Base-by-base conservation (phyloP, 35 echinoderm and acorn worm species). In the Chiridota heheva region DNA sequence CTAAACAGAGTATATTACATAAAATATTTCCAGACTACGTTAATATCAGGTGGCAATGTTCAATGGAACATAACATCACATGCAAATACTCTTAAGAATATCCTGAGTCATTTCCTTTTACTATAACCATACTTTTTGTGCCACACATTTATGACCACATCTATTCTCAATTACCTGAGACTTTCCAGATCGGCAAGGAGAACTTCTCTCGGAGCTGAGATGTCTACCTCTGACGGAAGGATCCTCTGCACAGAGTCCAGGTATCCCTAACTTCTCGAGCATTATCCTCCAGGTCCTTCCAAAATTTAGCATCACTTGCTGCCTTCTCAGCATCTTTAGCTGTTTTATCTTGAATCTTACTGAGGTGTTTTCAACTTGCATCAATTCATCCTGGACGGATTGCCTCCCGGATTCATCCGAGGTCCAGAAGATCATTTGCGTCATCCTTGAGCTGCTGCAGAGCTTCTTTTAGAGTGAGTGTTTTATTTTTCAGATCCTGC, bases 201-300 rank as follows among this genome's bases (percentile, higher is more conserved):
- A 35, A 69, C 70, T 32, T 70, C 72, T 24, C 46, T 59, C 15
- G 57, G 77, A 45, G 81, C 61, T 49, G 63, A 44, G n/a, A 65
- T 48, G 30, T 80, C 83, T 17, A 90, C 48, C 6, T 67, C 77
- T 22, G 56, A 44, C 17, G 88, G 88, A 41, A 90, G 15, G 25
- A 33, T 32, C 51, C 69, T 40, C 58, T 90, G n/a, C n/a, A n/a
- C n/a, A n/a, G n/a, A 39, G 60, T 26, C 36, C 88, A 16, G 36
- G 60, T 53, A 42, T 96, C 84, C 35, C 56, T 41, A 20, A 81
- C 69, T 25, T 91, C 69, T 46, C 75, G 59, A 22, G 82, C 25
- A 8, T 37, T 58, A 42, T 96, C 87, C 29, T 82, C 36, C 57
- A 84, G 91, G 22, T 66, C 40, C 77, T 73, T 47, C 93, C 87